Evolutionary conservation across 2,888 invertebrate species (phyloP).

Genomic region (Apodemia mormo): DNA sequence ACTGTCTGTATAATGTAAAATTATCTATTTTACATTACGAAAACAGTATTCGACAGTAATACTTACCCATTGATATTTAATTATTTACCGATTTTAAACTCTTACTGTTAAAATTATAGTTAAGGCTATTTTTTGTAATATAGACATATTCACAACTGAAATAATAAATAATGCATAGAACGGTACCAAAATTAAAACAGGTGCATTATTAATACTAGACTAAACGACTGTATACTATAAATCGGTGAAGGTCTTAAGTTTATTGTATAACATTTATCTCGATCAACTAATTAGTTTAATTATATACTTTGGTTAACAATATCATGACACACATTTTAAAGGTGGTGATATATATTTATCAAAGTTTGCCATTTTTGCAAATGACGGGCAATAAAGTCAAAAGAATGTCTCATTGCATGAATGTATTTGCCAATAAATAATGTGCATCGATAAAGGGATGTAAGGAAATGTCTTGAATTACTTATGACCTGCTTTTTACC

Average conservation of each 20-base stretch:
- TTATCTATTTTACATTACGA: not conserved
- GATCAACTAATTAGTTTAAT: not conserved
- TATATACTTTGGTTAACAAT: not conserved
- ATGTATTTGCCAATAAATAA: slow-evolving; percentile 81
- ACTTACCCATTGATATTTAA: not conserved
- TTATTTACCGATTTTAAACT: not conserved
- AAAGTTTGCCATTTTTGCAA: not conserved
- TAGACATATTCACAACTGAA: too few species aligned
- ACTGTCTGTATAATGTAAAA: too few species aligned
- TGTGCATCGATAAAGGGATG: slow-evolving; percentile 46
- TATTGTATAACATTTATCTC: not conserved
- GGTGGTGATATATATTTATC: not conserved
- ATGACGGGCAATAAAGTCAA: not conserved
- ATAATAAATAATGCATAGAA: not conserved
- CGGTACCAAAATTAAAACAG: not conserved
- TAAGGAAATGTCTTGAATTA: slow-evolving; percentile 49
- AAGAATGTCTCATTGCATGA: slow-evolving; percentile 54
- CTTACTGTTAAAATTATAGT: too few species aligned
- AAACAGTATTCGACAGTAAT: not conserved
- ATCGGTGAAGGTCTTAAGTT: not conserved
- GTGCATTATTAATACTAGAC: not conserved
- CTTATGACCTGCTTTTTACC: slow-evolving; percentile 53
- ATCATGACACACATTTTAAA: not conserved
- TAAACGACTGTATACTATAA: not conserved
- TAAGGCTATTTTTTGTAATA: too few species aligned